Percentiles rank a stretch among this genome's conserved stretches.
phyloP scores from a whole-genome alignment of 2,797 vertebrate species.

The Petrocephalus sullivani region DNA sequence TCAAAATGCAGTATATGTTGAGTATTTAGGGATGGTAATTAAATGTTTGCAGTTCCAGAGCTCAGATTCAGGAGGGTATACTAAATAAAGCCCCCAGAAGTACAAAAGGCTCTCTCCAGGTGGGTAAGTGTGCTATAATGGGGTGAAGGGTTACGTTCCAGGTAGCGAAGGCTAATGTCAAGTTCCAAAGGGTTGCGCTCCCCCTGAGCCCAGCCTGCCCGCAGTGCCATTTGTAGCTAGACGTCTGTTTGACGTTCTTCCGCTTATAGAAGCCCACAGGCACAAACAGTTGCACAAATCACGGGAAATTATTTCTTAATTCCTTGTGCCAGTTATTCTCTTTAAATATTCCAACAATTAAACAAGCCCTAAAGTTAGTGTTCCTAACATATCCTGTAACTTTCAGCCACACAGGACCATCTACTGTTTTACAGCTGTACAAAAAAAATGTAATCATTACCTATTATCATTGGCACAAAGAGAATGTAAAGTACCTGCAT shows the following conservation, averaged over 20 bases:
- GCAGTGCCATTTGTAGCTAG: not conserved
- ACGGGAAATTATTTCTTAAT: not conserved
- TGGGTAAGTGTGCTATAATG: not conserved
- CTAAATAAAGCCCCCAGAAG: not conserved
- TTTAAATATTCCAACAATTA: not conserved
- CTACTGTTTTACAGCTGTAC: not conserved
- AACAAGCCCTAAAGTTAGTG: not conserved
- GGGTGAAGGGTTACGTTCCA: not conserved
- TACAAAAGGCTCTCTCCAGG: not conserved
- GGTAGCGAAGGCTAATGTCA: not conserved
- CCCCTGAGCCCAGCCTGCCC: not conserved
- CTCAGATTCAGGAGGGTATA: slow-evolving; percentile 13
- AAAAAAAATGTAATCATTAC: not conserved
- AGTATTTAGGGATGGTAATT: not conserved
- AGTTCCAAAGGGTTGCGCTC: not conserved
- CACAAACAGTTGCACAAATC: not conserved
- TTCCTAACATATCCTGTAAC: not conserved
- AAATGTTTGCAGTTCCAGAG: not conserved
- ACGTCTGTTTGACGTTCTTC: not conserved
- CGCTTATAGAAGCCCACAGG: not conserved
- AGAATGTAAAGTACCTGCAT: not conserved
- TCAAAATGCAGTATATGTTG: not conserved
- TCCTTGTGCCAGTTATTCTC: not conserved
- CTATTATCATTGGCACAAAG: no score
- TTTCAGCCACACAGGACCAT: not conserved